These are phyloP conservation scores for Polylopha cassiicola DNA, from an alignment of 2,888 invertebrate genomes.

Conservation along the genomic window DNA sequence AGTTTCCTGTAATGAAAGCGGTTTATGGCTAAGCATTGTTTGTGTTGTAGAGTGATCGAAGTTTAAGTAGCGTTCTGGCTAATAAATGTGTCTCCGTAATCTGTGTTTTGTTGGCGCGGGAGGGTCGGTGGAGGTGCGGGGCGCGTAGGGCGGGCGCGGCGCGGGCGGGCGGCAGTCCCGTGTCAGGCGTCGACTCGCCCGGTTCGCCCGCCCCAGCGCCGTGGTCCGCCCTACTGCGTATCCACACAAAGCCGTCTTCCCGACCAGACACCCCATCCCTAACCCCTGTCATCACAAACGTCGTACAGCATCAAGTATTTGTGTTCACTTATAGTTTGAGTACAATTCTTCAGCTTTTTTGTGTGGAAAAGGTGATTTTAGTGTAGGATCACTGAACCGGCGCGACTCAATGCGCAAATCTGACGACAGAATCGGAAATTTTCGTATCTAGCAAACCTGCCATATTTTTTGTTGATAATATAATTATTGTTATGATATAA, in stretches of 20 bases:
- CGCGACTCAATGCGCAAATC: slow-evolving; percentile 73
- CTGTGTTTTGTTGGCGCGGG: slow-evolving; percentile 68
- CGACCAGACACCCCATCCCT: slow-evolving; percentile 19
- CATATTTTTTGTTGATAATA: no score
- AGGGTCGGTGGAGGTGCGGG: slow-evolving; percentile 44
- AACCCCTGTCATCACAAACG: slow-evolving; percentile 15
- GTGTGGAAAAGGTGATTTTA: slow-evolving; percentile 43
- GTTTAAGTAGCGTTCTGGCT: slow-evolving; percentile 67
- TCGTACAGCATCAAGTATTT: slow-evolving; percentile 1
- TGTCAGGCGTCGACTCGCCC: slow-evolving; percentile 67
- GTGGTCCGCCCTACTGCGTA: slow-evolving; percentile 40
- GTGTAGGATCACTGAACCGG: slow-evolving; percentile 49
- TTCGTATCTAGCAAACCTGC: no score
- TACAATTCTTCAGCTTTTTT: slow-evolving; percentile 13
- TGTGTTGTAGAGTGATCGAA: slow-evolving; percentile 55
- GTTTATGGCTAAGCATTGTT: slow-evolving; percentile 32
- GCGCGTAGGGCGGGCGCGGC: slow-evolving; percentile 42
- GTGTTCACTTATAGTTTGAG: slow-evolving; percentile 9
- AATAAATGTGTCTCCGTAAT: slow-evolving; percentile 69
- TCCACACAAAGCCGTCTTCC: slow-evolving; percentile 29
- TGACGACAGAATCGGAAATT: slow-evolving; percentile 51
- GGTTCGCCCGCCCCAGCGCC: slow-evolving; percentile 50
- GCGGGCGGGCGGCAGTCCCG: slow-evolving; percentile 67
- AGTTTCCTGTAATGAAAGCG: slow-evolving; percentile 11
- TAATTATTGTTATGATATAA: no score